These are phyloP conservation scores for Aethes cnicana DNA, from an alignment of 2,888 invertebrate genomes.

Conservation along the genomic window DNA sequence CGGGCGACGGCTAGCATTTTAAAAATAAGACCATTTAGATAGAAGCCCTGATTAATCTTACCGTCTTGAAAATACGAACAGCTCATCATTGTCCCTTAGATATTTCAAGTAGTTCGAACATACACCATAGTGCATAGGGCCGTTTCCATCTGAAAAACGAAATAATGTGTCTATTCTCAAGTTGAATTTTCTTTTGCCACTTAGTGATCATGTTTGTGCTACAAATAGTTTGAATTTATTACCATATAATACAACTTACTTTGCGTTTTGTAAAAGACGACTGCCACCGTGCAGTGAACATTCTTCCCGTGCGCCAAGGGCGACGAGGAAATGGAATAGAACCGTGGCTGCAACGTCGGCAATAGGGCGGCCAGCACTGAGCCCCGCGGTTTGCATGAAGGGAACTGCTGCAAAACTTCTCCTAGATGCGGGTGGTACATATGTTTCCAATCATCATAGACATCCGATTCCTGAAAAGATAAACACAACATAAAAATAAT, in stretches of 20 bases:
- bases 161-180: too few relatives aligned
- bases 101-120: conserved; percentile 94
- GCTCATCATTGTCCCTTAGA: conserved; percentile 84
- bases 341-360: conserved; percentile 93
- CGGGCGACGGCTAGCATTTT: too few relatives aligned
- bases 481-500: conserved; percentile 1
- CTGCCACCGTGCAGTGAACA: conserved; percentile 95
- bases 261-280: conserved; percentile 92
- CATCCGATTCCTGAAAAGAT: conserved; percentile 87
- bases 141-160: conserved; percentile 85
- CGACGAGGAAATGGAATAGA: conserved; percentile 96
- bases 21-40: neutral
- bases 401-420: conserved; percentile 94
- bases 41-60: conserved; percentile 59
- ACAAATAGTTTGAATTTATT: too few relatives aligned
- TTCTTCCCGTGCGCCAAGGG: conserved; percentile 87
- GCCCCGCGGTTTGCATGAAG: conserved; percentile 91
- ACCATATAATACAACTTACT: conserved; percentile 70
- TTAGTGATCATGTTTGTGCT: too few relatives aligned
- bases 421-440: conserved; percentile 91
- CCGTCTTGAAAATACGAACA: conserved; percentile 90
- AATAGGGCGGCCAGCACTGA: conserved; percentile 91
- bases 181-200: too few relatives aligned
- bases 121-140: conserved; percentile 93
- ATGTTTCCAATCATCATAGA: conserved; percentile 96